phyloP scores from a whole-genome alignment of 2,113 vertebrate genomes.

The Catharus bicknelli region DNA sequence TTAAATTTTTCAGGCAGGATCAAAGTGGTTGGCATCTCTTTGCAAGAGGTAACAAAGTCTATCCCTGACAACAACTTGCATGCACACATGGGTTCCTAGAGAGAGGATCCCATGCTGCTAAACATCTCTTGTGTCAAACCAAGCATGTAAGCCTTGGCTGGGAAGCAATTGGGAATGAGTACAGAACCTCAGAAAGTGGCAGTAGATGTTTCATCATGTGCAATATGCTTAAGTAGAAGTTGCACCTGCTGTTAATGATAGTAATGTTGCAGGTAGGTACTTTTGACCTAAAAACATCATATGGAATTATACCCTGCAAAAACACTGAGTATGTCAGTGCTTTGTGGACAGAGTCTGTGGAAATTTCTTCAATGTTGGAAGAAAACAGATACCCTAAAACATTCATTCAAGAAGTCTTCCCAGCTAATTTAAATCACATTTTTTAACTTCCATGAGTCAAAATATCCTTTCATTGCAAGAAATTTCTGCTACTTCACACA shows the following conservation, averaged over 20 bases:
- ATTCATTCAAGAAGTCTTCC: neutral
- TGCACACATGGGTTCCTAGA: neutral
- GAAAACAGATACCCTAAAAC: slow-evolving; percentile 21
- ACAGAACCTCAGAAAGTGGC: neutral
- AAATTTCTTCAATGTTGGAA: slow-evolving; percentile 29
- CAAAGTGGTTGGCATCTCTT: neutral
- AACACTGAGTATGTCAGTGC: neutral
- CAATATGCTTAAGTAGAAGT: neutral
- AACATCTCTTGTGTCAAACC: neutral
- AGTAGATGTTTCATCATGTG: neutral
- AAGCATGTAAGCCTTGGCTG: neutral
- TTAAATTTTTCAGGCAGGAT: neutral
- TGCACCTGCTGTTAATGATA: neutral
- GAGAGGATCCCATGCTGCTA: neutral
- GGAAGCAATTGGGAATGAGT: neutral
- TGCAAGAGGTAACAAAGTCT: neutral
- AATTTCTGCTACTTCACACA: neutral
- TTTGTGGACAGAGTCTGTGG: neutral
- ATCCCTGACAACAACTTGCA: neutral
- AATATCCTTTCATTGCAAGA: neutral
- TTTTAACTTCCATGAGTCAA: neutral
- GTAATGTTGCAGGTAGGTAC: neutral
- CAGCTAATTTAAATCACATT: slow-evolving; percentile 6
- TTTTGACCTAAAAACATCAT: neutral
- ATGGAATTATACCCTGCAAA: neutral